Evolutionary conservation across 2,113 vertebrate genomes (phyloP).

Genomic region (Jacana jacana): DNA sequence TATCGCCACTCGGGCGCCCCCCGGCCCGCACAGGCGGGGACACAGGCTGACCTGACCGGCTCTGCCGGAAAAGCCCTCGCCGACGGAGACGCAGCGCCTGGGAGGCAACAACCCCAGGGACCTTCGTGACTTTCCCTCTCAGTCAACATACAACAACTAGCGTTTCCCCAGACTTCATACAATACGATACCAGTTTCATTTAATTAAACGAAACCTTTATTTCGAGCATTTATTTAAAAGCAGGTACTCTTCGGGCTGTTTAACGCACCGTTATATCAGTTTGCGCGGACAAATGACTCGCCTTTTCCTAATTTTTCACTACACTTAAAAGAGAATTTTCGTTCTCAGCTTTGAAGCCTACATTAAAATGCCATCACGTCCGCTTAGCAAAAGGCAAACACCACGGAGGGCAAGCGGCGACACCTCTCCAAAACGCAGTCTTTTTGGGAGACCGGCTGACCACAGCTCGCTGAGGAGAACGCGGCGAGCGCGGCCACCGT

Average conservation of each 20-base stretch:
- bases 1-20: accelerated
- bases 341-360: not conserved
- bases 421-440: not conserved
- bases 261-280: not conserved
- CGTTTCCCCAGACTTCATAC: not conserved
- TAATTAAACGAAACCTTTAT: not conserved
- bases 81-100: accelerated
- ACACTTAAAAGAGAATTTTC: not conserved
- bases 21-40: accelerated
- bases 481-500: not conserved
- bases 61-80: not conserved
- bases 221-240: not conserved
- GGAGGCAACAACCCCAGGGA: not conserved
- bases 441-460: not conserved
- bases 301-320: not conserved
- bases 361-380: not conserved
- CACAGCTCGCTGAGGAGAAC: not conserved
- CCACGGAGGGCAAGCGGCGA: accelerated
- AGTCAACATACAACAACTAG: not conserved
- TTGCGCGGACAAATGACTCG: not conserved
- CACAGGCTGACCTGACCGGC: accelerated
- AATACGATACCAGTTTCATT: not conserved
- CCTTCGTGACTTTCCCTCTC: not conserved
- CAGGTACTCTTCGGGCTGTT: not conserved
- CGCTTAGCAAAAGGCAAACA: not conserved